Evolutionary conservation across 2,797 vertebrate genomes (phyloP), one percentile per base, ranked within the genome.

Genomic region (Gallinago nigripennis): DNA sequence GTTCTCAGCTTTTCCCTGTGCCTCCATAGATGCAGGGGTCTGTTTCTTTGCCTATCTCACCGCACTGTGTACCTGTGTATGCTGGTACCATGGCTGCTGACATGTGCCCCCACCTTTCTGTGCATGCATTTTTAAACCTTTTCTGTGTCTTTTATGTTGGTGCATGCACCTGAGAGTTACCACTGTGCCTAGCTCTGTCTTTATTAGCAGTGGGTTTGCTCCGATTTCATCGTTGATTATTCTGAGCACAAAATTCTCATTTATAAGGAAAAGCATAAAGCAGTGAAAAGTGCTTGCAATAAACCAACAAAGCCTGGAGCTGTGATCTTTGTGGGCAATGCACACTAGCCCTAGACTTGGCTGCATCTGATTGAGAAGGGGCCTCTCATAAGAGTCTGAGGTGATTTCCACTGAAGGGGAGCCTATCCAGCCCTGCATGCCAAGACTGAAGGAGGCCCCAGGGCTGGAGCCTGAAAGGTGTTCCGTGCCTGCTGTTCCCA

Each of bases 41-140:
- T 73, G 12, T 56, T 27, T 73, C 69, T 56, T 72, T 69, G 21
- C 24, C 31, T 60, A 0, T 41, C 20, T 88, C 75, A 70, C 33
- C 1, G 0, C 10, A 19, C 15, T 54, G 11, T 46, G 6, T 57
- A n/a, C 19, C 37, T 63, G 48, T 0, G 0, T 64, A 5, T n/a
- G 9, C 33, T 73, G 25, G 16, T 37, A 35, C 19, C 37, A 11
- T 46, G 25, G n/a, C 25, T 77, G 27, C 57, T 76, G 45, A 60
- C 0, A 1, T 13, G 33, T 35, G 16, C 23, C n/a, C 35, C 48
- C 25, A n/a, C n/a, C 46, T 70, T 46, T 48, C 43, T 37, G 31
- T 46, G 33, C 1, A 2, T 33, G 41, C 5, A 20, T 80, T 93
- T 86, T 58, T 86, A 19, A 81, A 24, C 31, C 24, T 56, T 25